Conservation (phyloP, 2,888 invertebrate genomes). For the Petrophora chlorosata region DNA sequence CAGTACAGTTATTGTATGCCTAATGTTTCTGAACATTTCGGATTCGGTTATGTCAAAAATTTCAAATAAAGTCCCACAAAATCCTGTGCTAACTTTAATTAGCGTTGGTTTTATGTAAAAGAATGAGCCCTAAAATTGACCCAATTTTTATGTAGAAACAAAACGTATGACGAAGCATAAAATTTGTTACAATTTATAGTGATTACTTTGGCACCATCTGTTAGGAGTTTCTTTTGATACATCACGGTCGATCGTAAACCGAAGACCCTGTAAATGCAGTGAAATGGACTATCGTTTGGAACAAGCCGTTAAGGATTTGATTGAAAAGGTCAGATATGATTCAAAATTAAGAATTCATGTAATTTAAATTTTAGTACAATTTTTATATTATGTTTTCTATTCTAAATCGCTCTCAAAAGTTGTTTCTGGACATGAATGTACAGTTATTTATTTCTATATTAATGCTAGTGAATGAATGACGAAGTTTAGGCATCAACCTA, state of each 20-base stretch:
- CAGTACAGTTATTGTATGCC: too few species aligned
- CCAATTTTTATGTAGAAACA: slow-evolving; percentile 10
- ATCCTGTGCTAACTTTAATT: not conserved
- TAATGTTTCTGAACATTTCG: not conserved
- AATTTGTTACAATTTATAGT: slow-evolving; percentile 40
- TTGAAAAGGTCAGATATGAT: too few species aligned
- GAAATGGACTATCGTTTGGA: slow-evolving; percentile 46
- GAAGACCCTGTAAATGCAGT: slow-evolving; percentile 45
- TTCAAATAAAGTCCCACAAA: not conserved
- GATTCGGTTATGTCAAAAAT: not conserved
- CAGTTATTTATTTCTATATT: too few species aligned
- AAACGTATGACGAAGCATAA: slow-evolving; percentile 40
- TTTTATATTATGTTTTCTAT: too few species aligned
- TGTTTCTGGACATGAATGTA: too few species aligned
- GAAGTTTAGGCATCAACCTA: not conserved
- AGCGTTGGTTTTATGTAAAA: not conserved
- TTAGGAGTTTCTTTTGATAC: slow-evolving; percentile 42
- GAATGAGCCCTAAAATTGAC: slow-evolving; percentile 24
- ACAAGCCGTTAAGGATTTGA: slow-evolving; percentile 7
- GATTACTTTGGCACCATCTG: slow-evolving; percentile 49
- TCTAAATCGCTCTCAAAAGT: too few species aligned
- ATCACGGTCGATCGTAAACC: slow-evolving; percentile 48
- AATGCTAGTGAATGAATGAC: too few species aligned
- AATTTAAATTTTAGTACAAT: too few species aligned
- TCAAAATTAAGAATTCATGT: too few species aligned